phyloP scores from a whole-genome alignment of 2,888 invertebrate species.

The Linnaemya tessellans region DNA sequence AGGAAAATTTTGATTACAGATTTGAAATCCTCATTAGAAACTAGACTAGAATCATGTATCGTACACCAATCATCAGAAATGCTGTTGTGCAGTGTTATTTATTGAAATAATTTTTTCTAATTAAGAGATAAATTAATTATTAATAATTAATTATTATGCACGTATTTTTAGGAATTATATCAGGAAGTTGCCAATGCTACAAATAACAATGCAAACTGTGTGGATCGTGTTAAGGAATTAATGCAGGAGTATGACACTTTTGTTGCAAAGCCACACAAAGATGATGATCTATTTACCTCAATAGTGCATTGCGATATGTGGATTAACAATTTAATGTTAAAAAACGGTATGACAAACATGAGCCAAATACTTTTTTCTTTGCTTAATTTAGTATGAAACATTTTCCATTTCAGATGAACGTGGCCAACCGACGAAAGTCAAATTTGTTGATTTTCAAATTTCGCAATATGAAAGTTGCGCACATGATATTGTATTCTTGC shows the following conservation, averaged over 20 bases:
- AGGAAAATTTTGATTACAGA: too few species aligned
- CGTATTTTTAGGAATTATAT: slow-evolving; percentile 65
- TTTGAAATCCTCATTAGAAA: too few species aligned
- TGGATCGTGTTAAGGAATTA: slow-evolving; percentile 74
- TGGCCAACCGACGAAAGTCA: slow-evolving; percentile 84
- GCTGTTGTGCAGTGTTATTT: too few species aligned
- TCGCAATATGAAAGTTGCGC: slow-evolving; percentile 84
- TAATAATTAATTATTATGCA: too few species aligned
- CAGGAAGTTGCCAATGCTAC: slow-evolving; percentile 73
- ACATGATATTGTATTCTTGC: slow-evolving; percentile 85
- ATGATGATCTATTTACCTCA: slow-evolving; percentile 84
- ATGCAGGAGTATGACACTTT: slow-evolving; percentile 73
- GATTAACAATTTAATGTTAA: slow-evolving; percentile 86
- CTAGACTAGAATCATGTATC: too few species aligned
- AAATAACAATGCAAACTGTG: slow-evolving; percentile 72
- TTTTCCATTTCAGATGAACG: slow-evolving; percentile 74
- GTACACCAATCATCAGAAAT: too few species aligned
- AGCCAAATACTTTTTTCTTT: neutral
- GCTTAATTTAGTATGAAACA: slow-evolving; percentile 1
- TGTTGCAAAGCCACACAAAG: slow-evolving; percentile 73
- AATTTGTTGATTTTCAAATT: slow-evolving; percentile 86
- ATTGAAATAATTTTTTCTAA: too few species aligned
- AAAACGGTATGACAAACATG: slow-evolving; percentile 79
- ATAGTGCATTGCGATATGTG: slow-evolving; percentile 86
- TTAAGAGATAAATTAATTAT: too few species aligned